Base-by-base conservation (phyloP, 2,113 vertebrate species). In the Rousettus leschenaultii region DNA sequence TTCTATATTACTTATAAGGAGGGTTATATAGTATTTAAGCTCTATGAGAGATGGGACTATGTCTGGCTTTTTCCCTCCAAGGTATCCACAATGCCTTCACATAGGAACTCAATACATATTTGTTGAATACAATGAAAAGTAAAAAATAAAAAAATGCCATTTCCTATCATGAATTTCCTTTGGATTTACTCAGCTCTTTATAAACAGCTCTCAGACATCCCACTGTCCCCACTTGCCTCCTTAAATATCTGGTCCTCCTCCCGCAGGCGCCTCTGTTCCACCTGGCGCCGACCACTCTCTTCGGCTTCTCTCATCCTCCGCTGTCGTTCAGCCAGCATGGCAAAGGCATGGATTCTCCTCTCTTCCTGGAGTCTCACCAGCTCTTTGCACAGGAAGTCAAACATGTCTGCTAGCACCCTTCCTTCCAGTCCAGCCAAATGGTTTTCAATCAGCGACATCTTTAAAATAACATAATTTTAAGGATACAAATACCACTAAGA, bases 371-470 rank as follows among this genome's bases (percentile, higher is more conserved):
- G 98, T 40, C 98, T 98, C 92, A 99, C 95, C 97, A 99, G 98
- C 98, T 99, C 99, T 98, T 99, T 99, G 95, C 99, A 99, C 83
- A 99, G 98, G 91, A 99, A 99, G 98, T 99, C 99, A 21, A 99
- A 98, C 95, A 99, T 98, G 96, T 99, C 98, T 0, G 97, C 99
- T 28, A 99, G 98, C 3, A 97, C 98, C 48, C 97, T 98, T 7
- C 99, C 99, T 51, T 99, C 98, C 71, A 98, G 84, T 0, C 94
- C 82, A 16, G 98, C 98, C 95, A 99, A 97, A 82, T 97, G 97
- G 0, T 96, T 99, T 78, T 99, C 99, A 85, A 98, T 24, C 24
- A 97, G 86, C 43, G 98, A 98, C 33, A 97, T 79, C 99, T 99
- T 92, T 61, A 84, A 89, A 84, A 84, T 14, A 59, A 65, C 6